Evolutionary conservation across 2,888 invertebrate genomes (phyloP).

Genomic region (Caenorhabditis wallacei): DNA sequence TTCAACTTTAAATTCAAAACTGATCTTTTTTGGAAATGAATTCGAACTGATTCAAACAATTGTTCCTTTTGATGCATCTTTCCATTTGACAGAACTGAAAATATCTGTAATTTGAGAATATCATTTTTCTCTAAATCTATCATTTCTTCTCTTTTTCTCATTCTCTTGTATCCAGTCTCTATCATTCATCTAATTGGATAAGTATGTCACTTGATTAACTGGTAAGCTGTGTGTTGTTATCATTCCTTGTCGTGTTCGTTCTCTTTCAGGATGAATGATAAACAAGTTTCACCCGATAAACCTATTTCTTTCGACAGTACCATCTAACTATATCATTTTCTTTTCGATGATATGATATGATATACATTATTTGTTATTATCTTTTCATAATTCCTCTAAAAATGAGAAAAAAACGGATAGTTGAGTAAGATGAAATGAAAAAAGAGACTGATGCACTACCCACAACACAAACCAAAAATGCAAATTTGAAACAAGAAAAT

Average conservation of each 20-base stretch:
- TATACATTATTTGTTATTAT: not conserved
- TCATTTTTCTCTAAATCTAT: not conserved
- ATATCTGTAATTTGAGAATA: not conserved
- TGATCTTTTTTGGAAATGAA: too few relatives aligned
- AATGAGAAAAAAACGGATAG: not conserved
- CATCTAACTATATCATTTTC: slow-evolving; percentile 40
- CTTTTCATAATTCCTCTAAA: not conserved
- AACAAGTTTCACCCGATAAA: slow-evolving; percentile 59
- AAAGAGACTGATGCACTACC: slow-evolving; percentile 17
- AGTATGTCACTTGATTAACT: slow-evolving; percentile 68
- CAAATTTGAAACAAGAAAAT: not conserved
- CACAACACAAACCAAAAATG: slow-evolving; percentile 35
- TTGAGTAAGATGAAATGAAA: not conserved
- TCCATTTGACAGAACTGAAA: too few relatives aligned
- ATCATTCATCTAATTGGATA: slow-evolving; percentile 62
- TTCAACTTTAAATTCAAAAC: too few relatives aligned
- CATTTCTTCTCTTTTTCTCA: slow-evolving; percentile 7
- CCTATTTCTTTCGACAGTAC: slow-evolving; percentile 43
- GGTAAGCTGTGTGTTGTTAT: slow-evolving; percentile 51
- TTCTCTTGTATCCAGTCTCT: slow-evolving; percentile 11
- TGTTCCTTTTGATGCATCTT: too few relatives aligned
- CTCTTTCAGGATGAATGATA: slow-evolving; percentile 46
- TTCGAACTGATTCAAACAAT: too few relatives aligned
- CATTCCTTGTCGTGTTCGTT: slow-evolving; percentile 20
- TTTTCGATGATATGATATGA: slow-evolving; percentile 5